Evolutionary conservation across 2,888 invertebrate species (phyloP), one percentile per base, ranked within the genome.

Genomic region (Heliconius ethilla): DNA sequence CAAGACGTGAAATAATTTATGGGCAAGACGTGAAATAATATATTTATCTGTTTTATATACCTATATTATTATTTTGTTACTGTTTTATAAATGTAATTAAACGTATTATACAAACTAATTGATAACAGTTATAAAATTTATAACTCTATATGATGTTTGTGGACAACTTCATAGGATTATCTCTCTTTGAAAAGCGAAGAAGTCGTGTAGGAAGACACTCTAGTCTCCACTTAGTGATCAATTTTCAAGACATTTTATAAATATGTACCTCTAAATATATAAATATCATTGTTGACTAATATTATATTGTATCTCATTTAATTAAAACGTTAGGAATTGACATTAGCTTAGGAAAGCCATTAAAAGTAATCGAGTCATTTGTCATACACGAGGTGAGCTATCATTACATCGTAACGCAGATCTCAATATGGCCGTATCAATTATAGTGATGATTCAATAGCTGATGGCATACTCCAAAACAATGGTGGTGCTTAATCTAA

Each of bases 291-390:
- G 15, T 40, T 37, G 15, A 9, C 33, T 74, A 40, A 7, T 37
- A 27, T 10, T 10, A 18, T 27, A 62, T 74, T 74, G 37, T 27
- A 27, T 63, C 5, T 63, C 40, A 74, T 75, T 80, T 80, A 80
- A 80, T 80, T 80, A 80, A 76, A 78, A 78, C 66, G 72, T 70
- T 65, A 59, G 59, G 66, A 74, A 74, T 55, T 27, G 76, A 74
- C 65, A 78, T 80, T 74, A 78, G 70, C 76, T 70, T 70, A 76
- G 75, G 75, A 77, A 79, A 74, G 73, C 77, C 45, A 77, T 80
- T 80, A 80, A 45, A 59, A n/a, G 40, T 78, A 62, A 80, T 77
- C 69, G 74, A 80, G 74, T 79, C 75, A 80, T 80, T 79, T 80
- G 80, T 80, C 80, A 80, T 80, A 77, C 77, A 74, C 66, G 55